Conservation (phyloP, 2,113 vertebrate genomes). For the Ageneiosus marmoratus region DNA sequence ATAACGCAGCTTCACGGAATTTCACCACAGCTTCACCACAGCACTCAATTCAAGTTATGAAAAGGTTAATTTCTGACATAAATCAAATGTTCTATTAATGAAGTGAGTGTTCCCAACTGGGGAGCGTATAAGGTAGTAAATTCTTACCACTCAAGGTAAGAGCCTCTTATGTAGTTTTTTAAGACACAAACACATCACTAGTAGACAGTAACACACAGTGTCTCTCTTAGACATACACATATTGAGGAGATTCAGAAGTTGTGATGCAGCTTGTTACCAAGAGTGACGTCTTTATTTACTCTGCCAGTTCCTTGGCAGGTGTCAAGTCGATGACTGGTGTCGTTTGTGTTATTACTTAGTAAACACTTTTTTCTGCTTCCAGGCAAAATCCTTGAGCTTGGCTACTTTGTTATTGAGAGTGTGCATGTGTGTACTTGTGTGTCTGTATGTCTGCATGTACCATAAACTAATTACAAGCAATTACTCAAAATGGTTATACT, state of each 20-base stretch:
- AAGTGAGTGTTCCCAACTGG: not conserved
- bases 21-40: not conserved
- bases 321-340: constrained; percentile 55
- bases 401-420: constrained; percentile 31
- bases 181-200: constrained; percentile 21
- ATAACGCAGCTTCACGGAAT: not conserved
- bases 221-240: constrained; percentile 19
- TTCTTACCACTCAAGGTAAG: not conserved
- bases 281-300: constrained; percentile 60
- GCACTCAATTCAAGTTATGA: not conserved
- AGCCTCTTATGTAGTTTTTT: not conserved
- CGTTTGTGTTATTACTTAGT: constrained; percentile 59
- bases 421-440: constrained; percentile 42
- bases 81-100: not conserved
- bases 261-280: constrained; percentile 42
- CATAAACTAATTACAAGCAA: constrained; percentile 67
- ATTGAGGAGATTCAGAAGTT: constrained; percentile 38
- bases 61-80: not conserved
- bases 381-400: constrained; percentile 59
- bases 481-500: constrained; percentile 69
- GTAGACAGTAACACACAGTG: not conserved
- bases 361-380: constrained; percentile 55
- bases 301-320: constrained; percentile 54
- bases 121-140: not conserved
- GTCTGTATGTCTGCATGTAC: constrained; percentile 43